phyloP scores from a whole-genome alignment of 1,140 invertebrate species.

The Bicyclus anynana region DNA sequence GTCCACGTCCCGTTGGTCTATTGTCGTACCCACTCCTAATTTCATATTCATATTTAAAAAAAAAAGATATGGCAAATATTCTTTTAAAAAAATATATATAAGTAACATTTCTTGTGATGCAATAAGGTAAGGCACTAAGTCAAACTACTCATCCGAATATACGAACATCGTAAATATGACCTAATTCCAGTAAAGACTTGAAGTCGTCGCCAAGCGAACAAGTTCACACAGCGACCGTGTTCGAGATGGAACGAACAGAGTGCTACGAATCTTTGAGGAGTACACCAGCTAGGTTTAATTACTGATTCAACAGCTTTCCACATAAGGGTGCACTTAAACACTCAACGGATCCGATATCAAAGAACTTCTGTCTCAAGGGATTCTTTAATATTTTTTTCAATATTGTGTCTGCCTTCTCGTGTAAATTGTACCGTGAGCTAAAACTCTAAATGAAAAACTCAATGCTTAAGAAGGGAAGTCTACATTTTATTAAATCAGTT shows the following conservation, averaged over 20 bases:
- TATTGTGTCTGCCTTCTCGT: neutral
- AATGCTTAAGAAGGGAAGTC: too few species aligned
- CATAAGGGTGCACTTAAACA: slow-evolving; percentile 50
- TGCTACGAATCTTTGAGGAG: slow-evolving; percentile 48
- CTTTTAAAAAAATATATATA: too few species aligned
- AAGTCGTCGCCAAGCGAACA: slow-evolving; percentile 26
- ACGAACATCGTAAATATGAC: neutral
- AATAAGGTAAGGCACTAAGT: too few species aligned
- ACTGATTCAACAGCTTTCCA: slow-evolving; percentile 37
- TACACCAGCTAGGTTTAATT: slow-evolving; percentile 51
- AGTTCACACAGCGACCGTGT: slow-evolving; percentile 28
- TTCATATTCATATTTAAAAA: too few species aligned
- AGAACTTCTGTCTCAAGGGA: slow-evolving; percentile 28
- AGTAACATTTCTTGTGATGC: too few species aligned
- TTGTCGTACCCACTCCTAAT: too few species aligned
- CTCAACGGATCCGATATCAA: slow-evolving; percentile 49
- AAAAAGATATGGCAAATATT: too few species aligned
- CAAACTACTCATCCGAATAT: too few species aligned
- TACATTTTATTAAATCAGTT: too few species aligned
- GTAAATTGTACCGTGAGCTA: neutral
- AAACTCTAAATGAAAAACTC: too few species aligned
- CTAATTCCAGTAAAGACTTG: neutral
- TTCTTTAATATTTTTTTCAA: slow-evolving; percentile 8
- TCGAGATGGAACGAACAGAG: too few species aligned
- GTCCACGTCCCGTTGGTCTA: too few species aligned